Percentiles rank a stretch among this genome's conserved stretches.
Conservation (phyloP, 2,113 vertebrate genomes). For the Cisticola juncidis region DNA sequence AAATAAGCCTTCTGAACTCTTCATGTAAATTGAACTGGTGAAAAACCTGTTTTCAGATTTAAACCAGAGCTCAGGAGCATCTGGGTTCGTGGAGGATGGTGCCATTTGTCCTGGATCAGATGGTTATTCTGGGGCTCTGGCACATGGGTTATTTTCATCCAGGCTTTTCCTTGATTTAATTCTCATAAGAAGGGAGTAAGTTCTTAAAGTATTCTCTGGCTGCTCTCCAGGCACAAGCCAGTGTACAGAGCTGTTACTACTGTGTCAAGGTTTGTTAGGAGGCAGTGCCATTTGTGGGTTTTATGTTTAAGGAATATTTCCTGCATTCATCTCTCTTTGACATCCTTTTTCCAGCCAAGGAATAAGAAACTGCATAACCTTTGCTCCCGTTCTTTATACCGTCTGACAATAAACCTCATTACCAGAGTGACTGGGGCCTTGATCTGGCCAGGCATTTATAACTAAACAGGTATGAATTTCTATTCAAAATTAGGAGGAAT, state of each 20-base stretch:
- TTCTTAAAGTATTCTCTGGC: neutral
- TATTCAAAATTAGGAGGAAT: neutral
- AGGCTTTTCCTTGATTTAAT: neutral
- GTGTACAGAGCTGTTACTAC: neutral
- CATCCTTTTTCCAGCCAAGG: neutral
- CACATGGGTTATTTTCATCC: neutral
- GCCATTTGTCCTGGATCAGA: conserved; percentile 32
- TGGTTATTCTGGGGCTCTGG: neutral
- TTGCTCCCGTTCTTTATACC: neutral
- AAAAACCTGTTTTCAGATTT: conserved; percentile 53
- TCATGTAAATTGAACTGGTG: conserved; percentile 49
- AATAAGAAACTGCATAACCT: neutral
- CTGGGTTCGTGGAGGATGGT: conserved; percentile 4
- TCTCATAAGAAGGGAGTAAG: neutral
- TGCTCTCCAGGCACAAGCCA: neutral
- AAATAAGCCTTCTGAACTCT: conserved; percentile 62
- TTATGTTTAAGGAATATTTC: neutral
- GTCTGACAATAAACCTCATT: neutral
- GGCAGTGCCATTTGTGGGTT: neutral
- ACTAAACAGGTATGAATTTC: neutral
- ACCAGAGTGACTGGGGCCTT: neutral
- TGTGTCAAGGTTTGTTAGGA: neutral
- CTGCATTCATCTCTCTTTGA: neutral
- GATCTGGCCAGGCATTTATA: conserved; percentile 2
- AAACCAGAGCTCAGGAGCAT: neutral